These are phyloP conservation scores for Oreamnos americanus DNA, from an alignment of 2,113 vertebrate species.

Conservation along the genomic window DNA sequence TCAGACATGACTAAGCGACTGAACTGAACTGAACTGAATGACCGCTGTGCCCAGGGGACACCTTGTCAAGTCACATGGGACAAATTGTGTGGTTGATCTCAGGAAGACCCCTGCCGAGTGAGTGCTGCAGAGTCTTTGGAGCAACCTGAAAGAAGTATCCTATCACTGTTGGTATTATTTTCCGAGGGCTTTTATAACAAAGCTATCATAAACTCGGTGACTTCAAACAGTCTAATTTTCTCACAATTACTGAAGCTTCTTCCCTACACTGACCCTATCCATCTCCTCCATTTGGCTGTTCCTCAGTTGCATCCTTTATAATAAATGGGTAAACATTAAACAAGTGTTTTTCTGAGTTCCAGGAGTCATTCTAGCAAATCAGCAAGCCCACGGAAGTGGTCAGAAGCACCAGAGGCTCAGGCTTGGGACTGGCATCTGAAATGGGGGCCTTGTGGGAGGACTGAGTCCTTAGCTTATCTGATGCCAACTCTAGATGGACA, in stretches of 20 bases:
- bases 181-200: not conserved
- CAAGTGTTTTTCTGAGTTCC: not conserved
- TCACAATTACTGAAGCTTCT: not conserved
- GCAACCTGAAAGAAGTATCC: not conserved
- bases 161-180: not conserved
- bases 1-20: fast-evolving
- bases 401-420: not conserved
- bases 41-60: not conserved
- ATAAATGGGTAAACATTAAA: not conserved
- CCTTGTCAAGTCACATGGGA: not conserved
- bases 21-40: not conserved
- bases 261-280: not conserved
- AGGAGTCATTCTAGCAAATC: not conserved
- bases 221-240: not conserved
- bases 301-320: not conserved
- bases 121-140: not conserved
- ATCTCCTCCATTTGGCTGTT: not conserved
- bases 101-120: not conserved
- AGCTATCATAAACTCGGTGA: not conserved
- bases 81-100: not conserved
- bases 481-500: not conserved
- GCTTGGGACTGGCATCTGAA: not conserved
- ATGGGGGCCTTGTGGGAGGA: not conserved
- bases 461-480: not conserved
- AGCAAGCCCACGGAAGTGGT: not conserved